phyloP scores from a whole-genome alignment of 2,113 vertebrate species.

The Vulpes lagopus region DNA sequence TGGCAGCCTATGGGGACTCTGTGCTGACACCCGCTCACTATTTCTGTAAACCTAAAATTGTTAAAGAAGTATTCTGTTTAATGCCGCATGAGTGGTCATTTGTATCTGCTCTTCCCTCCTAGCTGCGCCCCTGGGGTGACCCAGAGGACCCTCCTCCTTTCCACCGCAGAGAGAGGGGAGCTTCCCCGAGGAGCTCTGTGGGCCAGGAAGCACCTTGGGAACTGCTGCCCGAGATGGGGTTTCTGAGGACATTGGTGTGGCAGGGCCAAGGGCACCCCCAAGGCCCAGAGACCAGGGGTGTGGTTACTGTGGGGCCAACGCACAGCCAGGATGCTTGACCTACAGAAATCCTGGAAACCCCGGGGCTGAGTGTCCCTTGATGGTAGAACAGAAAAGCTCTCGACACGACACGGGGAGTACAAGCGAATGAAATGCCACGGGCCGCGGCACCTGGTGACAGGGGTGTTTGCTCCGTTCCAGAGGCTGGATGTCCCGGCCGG shows the following conservation, averaged over 20 bases:
- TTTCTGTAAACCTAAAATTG: too few relatives aligned
- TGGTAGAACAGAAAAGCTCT: not conserved
- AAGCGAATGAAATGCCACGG: not conserved
- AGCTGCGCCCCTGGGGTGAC: not conserved
- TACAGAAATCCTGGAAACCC: too few relatives aligned
- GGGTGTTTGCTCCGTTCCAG: not conserved
- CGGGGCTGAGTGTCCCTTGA: not conserved
- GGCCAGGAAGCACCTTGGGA: not conserved
- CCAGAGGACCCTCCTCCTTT: not conserved
- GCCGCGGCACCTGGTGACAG: too few relatives aligned
- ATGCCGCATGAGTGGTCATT: too few relatives aligned
- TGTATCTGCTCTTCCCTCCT: not conserved
- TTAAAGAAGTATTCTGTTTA: too few relatives aligned
- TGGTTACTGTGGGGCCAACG: too few relatives aligned
- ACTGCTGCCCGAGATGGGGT: too few relatives aligned
- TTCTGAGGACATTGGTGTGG: too few relatives aligned
- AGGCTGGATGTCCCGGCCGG: not conserved
- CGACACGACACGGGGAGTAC: fast-evolving
- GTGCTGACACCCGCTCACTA: too few relatives aligned
- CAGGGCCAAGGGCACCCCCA: not conserved
- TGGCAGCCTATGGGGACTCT: not conserved
- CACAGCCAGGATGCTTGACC: too few relatives aligned
- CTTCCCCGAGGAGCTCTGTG: not conserved
- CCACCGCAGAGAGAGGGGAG: too few relatives aligned
- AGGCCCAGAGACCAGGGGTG: not conserved